Percentiles rank a stretch among this genome's conserved stretches.
Evolutionary conservation across 2,113 vertebrate species (phyloP).

Genomic region (Heterotis niloticus): DNA sequence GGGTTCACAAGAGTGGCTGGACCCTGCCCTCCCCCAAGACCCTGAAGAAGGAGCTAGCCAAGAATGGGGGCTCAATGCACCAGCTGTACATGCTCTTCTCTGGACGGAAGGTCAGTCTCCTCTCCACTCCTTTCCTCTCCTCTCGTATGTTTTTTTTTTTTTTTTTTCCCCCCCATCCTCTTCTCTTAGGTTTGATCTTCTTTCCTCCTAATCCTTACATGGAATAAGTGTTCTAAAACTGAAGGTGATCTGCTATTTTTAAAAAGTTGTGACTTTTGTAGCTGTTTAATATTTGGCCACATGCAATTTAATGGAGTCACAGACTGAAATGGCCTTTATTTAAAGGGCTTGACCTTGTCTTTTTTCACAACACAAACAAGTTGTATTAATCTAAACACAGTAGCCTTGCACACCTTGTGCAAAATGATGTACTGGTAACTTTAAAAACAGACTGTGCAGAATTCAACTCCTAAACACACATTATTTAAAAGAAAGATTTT

Average conservation of each 20-base stretch:
- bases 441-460: neutral
- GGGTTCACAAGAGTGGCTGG: slow-evolving; percentile 48
- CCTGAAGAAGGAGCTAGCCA: slow-evolving; percentile 78
- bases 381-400: neutral
- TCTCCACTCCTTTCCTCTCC: too few relatives aligned
- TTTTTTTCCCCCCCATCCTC: neutral
- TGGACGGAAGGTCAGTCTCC: slow-evolving; percentile 70
- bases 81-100: slow-evolving; percentile 80
- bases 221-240: neutral
- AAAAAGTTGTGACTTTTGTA: neutral
- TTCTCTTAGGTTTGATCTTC: neutral
- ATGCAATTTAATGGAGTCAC: neutral
- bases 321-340: neutral
- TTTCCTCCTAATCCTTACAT: neutral
- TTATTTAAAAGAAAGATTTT: neutral
- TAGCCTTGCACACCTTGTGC: neutral
- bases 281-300: neutral
- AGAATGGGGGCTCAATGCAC: slow-evolving; percentile 76
- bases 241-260: neutral
- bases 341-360: slow-evolving; percentile 1
- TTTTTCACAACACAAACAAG: neutral
- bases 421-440: neutral
- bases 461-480: neutral
- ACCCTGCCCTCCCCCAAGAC: slow-evolving; percentile 67
- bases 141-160: neutral